phyloP scores from a whole-genome alignment of 2,113 vertebrate genomes.

The Oreochromis niloticus region DNA sequence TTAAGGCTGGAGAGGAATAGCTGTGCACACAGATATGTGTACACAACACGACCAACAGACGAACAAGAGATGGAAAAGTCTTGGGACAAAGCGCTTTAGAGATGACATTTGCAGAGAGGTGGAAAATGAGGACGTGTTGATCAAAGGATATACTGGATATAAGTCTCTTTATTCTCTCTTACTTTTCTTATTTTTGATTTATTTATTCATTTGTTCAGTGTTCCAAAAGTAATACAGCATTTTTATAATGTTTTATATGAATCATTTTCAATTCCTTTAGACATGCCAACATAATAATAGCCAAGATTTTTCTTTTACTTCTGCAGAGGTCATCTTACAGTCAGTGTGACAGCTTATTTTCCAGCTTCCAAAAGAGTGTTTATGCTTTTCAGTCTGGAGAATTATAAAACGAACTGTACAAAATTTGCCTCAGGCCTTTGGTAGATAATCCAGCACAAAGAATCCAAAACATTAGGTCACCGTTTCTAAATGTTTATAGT shows the following conservation, averaged over 20 bases:
- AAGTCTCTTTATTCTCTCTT: background rate
- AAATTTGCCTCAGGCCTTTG: background rate
- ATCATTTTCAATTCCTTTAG: background rate
- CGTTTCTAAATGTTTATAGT: background rate
- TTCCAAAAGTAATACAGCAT: background rate
- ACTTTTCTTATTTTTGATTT: background rate
- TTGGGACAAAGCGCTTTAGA: background rate
- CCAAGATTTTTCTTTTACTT: background rate
- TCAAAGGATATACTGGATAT: background rate
- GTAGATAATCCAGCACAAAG: background rate
- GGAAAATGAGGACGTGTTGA: background rate
- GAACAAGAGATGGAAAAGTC: background rate
- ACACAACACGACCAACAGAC: background rate
- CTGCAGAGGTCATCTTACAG: background rate
- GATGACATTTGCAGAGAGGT: background rate
- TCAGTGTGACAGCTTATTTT: constrained; percentile 3
- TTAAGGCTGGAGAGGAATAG: background rate
- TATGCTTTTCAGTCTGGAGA: background rate
- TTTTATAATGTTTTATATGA: background rate
- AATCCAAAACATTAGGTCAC: background rate
- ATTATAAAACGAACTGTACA: background rate
- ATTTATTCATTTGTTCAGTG: background rate
- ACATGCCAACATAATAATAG: background rate
- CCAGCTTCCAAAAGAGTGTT: background rate
- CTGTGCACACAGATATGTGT: background rate